Conservation (phyloP, 2,113 vertebrate genomes). For the Abramis brama region DNA sequence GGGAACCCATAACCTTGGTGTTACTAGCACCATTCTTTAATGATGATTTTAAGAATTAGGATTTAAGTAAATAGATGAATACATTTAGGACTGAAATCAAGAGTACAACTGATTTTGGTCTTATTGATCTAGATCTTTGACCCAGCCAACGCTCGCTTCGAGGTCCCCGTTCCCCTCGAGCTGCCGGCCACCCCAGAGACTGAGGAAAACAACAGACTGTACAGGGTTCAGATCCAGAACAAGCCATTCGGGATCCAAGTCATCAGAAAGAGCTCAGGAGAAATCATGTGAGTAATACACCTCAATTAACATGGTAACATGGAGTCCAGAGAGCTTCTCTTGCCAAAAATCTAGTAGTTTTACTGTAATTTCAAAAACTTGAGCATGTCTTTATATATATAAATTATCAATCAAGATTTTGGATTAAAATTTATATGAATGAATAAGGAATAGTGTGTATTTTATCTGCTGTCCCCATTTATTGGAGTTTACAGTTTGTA, state of each 20-base stretch:
- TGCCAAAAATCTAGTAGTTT: not conserved
- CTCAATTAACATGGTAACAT: not conserved
- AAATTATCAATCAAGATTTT: no score
- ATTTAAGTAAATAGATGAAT: no score
- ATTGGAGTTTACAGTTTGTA: no score
- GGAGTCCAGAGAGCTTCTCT: not conserved
- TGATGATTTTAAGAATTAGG: no score
- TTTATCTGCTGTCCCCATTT: no score
- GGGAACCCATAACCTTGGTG: no score
- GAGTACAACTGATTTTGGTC: not conserved
- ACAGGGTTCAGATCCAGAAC: constrained; percentile 70
- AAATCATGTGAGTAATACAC: constrained; percentile 79
- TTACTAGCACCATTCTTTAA: no score
- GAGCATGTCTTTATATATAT: no score
- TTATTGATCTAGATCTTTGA: constrained; percentile 82
- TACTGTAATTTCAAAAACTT: not conserved
- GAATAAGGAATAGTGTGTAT: no score
- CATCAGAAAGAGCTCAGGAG: constrained; percentile 79
- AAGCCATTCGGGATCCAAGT: constrained; percentile 86
- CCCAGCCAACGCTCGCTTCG: constrained; percentile 76
- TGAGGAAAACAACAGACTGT: constrained; percentile 73
- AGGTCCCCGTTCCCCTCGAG: constrained; percentile 86
- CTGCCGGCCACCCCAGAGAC: constrained; percentile 72
- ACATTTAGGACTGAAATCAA: no score
- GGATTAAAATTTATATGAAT: no score